Evolutionary conservation across 2,888 invertebrate genomes (phyloP).

Genomic region (Hyalella azteca): DNA sequence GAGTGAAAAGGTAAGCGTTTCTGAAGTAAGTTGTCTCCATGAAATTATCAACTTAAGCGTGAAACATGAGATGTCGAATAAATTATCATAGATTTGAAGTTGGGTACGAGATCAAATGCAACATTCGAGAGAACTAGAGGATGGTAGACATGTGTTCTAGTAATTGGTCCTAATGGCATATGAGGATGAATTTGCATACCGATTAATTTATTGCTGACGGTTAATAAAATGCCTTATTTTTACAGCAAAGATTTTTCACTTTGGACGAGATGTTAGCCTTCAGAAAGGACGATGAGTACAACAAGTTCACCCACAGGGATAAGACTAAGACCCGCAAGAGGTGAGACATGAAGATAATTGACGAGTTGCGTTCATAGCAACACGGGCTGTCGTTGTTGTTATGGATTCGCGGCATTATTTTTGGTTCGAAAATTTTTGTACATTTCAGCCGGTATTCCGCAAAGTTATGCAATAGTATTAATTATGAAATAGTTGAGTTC

Average conservation of each 20-base stretch:
- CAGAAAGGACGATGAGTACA: background rate
- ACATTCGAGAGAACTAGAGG: background rate
- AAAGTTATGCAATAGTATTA: too few species aligned
- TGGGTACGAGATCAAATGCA: background rate
- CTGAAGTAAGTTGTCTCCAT: background rate
- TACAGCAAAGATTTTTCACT: background rate
- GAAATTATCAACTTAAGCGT: background rate
- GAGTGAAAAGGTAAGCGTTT: background rate
- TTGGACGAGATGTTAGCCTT: background rate
- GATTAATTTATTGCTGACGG: too few species aligned
- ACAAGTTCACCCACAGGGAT: conserved; percentile 4
- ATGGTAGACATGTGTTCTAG: background rate
- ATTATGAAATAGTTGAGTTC: too few species aligned
- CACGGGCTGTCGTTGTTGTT: too few species aligned
- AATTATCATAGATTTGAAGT: background rate
- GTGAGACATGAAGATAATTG: background rate
- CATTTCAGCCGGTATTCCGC: too few species aligned
- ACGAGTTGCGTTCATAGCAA: too few species aligned
- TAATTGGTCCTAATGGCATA: too few species aligned
- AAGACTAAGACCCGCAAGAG: conserved; percentile 6
- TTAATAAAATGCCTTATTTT: background rate
- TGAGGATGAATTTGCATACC: too few species aligned
- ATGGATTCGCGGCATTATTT: too few species aligned
- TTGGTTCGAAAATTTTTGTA: too few species aligned
- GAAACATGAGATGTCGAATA: background rate